Conservation (phyloP, 2,797 vertebrate genomes). For the Parauchenoglanis punctatus region DNA sequence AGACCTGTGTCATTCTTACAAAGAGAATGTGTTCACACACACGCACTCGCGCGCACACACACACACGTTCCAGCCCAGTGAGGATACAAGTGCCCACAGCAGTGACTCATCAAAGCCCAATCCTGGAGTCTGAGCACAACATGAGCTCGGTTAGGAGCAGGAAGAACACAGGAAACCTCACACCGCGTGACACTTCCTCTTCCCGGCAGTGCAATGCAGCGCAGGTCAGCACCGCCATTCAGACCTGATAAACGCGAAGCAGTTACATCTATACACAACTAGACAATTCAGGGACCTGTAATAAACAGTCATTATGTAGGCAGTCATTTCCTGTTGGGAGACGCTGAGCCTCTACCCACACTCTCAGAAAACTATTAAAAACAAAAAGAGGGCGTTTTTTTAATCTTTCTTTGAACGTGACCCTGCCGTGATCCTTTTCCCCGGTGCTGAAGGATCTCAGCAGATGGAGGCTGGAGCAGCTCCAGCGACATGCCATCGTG, state of each 20-base stretch:
- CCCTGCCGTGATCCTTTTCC: neutral
- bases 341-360: neutral
- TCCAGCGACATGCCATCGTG: conserved; percentile 36
- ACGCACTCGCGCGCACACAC: neutral
- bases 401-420: neutral
- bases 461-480: conserved; percentile 25
- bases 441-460: neutral
- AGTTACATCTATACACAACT: neutral
- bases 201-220: no score
- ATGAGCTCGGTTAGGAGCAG: neutral
- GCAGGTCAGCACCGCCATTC: neutral
- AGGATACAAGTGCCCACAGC: conserved; percentile 48
- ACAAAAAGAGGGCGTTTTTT: neutral
- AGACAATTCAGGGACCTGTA: neutral
- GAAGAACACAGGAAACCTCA: neutral
- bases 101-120: conserved; percentile 7
- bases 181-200: neutral
- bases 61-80: conserved; percentile 49
- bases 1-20: conserved; percentile 44
- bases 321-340: conserved; percentile 3
- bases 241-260: neutral
- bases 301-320: conserved; percentile 26
- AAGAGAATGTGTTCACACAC: conserved; percentile 24
- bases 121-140: neutral
- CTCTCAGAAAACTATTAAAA: neutral